phyloP scores from a whole-genome alignment of 2,113 vertebrate genomes.

The Megaceryle maxima region DNA sequence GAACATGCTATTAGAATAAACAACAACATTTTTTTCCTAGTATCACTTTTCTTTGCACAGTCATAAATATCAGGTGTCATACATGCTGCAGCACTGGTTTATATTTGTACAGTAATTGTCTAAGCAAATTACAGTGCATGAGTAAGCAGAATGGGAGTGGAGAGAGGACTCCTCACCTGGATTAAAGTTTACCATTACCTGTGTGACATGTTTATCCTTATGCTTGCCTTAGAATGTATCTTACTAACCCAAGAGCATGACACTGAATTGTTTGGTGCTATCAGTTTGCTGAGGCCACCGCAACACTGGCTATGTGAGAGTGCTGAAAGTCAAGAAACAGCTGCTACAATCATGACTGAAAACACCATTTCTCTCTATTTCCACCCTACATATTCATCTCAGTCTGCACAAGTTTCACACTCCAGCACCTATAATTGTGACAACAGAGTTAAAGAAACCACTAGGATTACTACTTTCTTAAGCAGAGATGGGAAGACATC shows the following conservation, averaged over 20 bases:
- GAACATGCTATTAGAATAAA: neutral
- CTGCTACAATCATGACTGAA: neutral
- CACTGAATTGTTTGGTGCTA: neutral
- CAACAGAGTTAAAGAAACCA: neutral
- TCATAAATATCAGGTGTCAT: neutral
- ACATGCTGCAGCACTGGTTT: neutral
- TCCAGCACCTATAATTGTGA: accelerated
- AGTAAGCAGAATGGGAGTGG: neutral
- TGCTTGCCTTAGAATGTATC: neutral
- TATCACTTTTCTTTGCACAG: neutral
- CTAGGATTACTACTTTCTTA: neutral
- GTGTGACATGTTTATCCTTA: neutral
- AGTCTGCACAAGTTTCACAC: neutral
- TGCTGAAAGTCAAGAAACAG: neutral
- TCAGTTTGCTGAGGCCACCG: neutral
- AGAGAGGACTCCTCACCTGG: neutral
- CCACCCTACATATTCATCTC: neutral
- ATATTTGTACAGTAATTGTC: neutral
- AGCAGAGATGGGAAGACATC: neutral
- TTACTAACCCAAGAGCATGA: neutral
- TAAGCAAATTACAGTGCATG: neutral
- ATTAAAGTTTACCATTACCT: neutral
- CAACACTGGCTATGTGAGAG: neutral
- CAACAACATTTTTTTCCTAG: neutral
- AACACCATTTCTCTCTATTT: neutral